Conservation (phyloP, 1,140 invertebrate species). For the Calephelis virginiensis region DNA sequence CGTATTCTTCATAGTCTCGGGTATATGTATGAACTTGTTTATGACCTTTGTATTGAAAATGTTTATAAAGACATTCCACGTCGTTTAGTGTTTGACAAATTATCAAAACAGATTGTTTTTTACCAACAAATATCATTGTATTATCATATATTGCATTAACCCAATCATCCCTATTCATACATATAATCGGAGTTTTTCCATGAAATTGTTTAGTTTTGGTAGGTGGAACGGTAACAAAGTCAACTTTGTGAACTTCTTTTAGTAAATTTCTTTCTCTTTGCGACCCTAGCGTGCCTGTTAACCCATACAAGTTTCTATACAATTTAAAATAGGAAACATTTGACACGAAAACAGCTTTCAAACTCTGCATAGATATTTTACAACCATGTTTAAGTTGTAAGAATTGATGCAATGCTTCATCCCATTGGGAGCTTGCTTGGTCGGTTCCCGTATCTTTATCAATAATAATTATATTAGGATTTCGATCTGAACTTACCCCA, state of each 20-base stretch:
- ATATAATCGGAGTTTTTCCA: conserved; percentile 14
- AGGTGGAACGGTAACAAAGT: conserved; percentile 20
- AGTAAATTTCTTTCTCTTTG: conserved; percentile 21
- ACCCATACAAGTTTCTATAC: conserved; percentile 19
- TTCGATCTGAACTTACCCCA: conserved; percentile 18
- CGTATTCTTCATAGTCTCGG: conserved; percentile 20
- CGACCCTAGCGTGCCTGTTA: conserved; percentile 20
- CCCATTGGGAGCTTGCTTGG: conserved; percentile 19
- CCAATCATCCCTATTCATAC: conserved; percentile 15
- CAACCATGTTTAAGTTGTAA: conserved; percentile 26
- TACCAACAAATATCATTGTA: not conserved
- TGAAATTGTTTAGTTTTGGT: conserved; percentile 18
- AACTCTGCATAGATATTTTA: conserved; percentile 21
- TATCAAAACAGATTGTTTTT: conserved; percentile 16
- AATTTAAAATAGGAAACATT: conserved; percentile 25
- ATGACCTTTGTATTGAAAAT: not conserved
- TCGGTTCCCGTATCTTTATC: conserved; percentile 22
- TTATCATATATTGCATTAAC: conserved; percentile 10
- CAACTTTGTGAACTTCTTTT: conserved; percentile 19
- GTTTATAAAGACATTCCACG: conserved; percentile 13
- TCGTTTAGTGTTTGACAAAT: conserved; percentile 21
- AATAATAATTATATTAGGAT: conserved; percentile 22
- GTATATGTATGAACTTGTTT: conserved; percentile 21
- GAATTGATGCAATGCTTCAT: conserved; percentile 23
- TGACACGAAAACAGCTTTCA: conserved; percentile 24